Base-by-base conservation (phyloP, 2,888 invertebrate genomes). In the Caenorhabditis imperialis region DNA sequence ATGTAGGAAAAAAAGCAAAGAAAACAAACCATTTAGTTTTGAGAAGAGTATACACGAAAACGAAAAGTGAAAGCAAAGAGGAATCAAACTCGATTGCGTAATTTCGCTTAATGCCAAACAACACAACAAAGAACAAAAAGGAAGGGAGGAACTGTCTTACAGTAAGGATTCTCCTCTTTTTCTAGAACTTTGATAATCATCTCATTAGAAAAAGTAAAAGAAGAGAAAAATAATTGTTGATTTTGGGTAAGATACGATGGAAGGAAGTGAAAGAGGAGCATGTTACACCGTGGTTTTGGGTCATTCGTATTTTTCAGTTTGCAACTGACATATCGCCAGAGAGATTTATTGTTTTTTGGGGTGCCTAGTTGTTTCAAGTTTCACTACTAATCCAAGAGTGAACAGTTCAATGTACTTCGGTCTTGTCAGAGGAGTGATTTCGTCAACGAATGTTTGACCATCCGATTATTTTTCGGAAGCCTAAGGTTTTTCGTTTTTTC, bases 1-100 rank as follows among this genome's bases (percentile, higher is more conserved):
- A 35, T 10, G 33, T 16, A 38, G 27, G 38, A 53, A 38, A 62
- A 45, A 25, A 47, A 61, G 57, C 51, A 62, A 62, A 62, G 71
- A 62, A 62, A 71, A 61, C 61, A 62, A 71, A 62, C 62, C 57
- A 62, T 71, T 61, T 45, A 62, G 60, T 70, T 47, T 54, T 51
- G 54, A 62, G 6, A 30, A 30, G 10, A 30, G 50, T 61, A 61
- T 50, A 71, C 55, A 71, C 42, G 71, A 62, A 30, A n/a, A 30
- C 10, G 30, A 30, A 60, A 71, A 71, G 62, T 54, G 55, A 62
- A 71, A 62, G 50, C 57, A 50, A 37, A 53, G 25, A 40, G 53
- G 62, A 62, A 62, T 62, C 62, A 62, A 62, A 63, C 54, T 63
- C 62, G 54, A 67, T 67, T 67, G 42, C 67, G 57, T 65, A 50